Base-by-base conservation (phyloP, 2,113 vertebrate species). In the Sorex fumeus region DNA sequence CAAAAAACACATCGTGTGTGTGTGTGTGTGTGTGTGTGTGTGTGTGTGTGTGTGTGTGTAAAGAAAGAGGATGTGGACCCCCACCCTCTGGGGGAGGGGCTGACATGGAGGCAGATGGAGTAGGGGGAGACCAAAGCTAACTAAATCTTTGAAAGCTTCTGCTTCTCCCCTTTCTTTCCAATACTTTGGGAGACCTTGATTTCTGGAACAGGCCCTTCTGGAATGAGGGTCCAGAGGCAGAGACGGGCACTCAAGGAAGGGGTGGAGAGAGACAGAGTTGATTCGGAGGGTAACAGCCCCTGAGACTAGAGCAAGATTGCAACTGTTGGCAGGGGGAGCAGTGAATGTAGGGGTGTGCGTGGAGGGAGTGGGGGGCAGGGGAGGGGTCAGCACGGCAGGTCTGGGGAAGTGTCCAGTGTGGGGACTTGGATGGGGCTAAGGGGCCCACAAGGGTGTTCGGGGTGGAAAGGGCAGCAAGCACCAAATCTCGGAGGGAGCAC, bases 91-190 rank as follows among this genome's bases (percentile, higher is more conserved):
- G 30, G 1, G 12, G 66, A 25, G 1, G 12, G 18, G 81, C 23
- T 28, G n/a, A 50, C 47, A 50, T 13, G 47, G 47, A 50, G 47
- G 47, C 47, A 50, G 47, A 9, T 50, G 47, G 53, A 27, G 45
- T 6, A 72, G 4, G 23, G 23, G 60, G 53, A 30, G 50, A 62
- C 7, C 3, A 4, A 64, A 34, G 28, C 19, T 8, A 47, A 85
- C 57, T 25, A 60, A 87, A 67, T 70, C 32, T 30, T 19, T 47
- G 21, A n/a, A 47, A 76, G 74, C 19, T 16, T 45, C 53, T 50
- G 23, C 79, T 75, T 89, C 57, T 47, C 25, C 40, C 76, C 5
- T 76, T 69, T 66, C 53, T 83, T 87, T 71, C 81, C 57, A 79
- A 66, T 82, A 70, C 21, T 82, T 83, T 70, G 36, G 32, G 67